Conservation (phyloP, 2,113 vertebrate genomes). For the Sceloporus undulatus region DNA sequence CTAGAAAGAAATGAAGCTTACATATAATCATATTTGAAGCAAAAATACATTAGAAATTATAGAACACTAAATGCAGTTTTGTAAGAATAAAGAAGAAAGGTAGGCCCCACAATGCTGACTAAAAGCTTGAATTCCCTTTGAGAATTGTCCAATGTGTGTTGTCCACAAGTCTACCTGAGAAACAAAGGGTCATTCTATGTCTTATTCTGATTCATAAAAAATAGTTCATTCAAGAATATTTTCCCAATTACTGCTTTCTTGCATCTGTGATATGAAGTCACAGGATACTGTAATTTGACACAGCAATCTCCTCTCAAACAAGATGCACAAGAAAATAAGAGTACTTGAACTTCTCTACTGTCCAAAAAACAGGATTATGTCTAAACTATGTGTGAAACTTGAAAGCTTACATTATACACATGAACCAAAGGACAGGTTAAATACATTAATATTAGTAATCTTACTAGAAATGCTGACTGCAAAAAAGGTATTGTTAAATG, state of each 20-base stretch:
- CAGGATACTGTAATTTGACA: neutral
- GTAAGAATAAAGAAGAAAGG: neutral
- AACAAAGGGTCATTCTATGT: neutral
- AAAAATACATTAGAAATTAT: neutral
- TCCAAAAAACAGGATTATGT: neutral
- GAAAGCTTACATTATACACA: neutral
- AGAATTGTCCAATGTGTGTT: neutral
- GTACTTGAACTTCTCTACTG: neutral
- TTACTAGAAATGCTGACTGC: neutral
- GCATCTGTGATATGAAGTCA: neutral
- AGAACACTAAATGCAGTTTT: neutral
- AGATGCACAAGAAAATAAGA: neutral
- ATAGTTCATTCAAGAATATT: neutral
- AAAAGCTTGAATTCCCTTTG: neutral
- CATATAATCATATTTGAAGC: conserved; percentile 14
- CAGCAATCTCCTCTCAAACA: neutral
- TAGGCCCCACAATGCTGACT: neutral
- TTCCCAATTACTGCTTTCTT: neutral
- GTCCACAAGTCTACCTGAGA: neutral
- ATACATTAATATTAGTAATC: neutral
- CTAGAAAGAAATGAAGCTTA: conserved; percentile 72
- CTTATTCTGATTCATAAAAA: neutral
- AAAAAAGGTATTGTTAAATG: neutral
- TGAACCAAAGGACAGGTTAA: neutral
- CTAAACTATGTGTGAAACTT: neutral